Evolutionary conservation across 2,797 vertebrate species (phyloP).

Genomic region (Gallinago solitaria): DNA sequence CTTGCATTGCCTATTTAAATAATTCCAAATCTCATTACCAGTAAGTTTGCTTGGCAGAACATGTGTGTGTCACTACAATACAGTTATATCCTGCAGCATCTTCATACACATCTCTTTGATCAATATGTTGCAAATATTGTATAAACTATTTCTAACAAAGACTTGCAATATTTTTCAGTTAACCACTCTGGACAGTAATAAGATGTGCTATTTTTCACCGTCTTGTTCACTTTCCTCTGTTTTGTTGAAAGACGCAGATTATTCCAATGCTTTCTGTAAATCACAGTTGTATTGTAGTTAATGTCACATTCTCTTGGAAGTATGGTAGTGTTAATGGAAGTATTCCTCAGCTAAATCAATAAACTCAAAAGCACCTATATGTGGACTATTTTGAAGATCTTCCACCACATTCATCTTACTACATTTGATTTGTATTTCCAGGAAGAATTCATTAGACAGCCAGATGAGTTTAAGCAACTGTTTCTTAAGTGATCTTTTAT

Average conservation of each 20-base stretch:
- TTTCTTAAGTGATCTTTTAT: fast-evolving
- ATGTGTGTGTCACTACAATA: background rate
- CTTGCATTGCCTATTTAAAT: background rate
- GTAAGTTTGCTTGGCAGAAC: background rate
- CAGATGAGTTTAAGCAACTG: background rate
- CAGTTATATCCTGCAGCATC: background rate
- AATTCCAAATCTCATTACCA: background rate
- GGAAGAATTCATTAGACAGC: background rate
- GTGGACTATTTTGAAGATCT: background rate
- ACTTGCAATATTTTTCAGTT: background rate
- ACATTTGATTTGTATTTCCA: background rate
- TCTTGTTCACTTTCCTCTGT: background rate
- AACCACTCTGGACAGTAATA: background rate
- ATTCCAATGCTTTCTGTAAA: background rate
- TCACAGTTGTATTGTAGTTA: background rate
- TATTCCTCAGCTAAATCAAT: background rate
- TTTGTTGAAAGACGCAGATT: background rate
- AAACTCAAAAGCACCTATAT: background rate
- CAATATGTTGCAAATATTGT: background rate
- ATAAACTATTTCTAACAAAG: background rate
- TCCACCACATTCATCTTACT: background rate
- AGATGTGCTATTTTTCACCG: background rate
- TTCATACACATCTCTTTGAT: background rate
- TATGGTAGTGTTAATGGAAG: background rate
- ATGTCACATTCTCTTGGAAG: background rate